Evolutionary conservation across 2,797 vertebrate genomes (phyloP), one percentile per base, ranked within the genome.

Genomic region (Trachurus trachurus): DNA sequence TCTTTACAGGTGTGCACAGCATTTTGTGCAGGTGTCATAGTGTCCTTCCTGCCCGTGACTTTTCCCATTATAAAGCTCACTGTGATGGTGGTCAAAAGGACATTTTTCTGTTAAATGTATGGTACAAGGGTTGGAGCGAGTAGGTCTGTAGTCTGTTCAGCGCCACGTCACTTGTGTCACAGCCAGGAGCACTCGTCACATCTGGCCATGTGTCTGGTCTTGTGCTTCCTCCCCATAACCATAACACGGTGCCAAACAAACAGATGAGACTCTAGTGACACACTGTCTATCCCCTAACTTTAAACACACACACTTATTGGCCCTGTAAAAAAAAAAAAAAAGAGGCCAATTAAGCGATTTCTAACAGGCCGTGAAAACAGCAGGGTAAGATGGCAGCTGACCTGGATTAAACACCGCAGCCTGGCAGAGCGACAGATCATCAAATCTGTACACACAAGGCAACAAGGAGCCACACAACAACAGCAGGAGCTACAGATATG

Each of bases 161-260:
- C 63, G 66, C 66, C 60, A 64, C 75, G 79, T 80, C 84, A 78
- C 82, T 80, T 82, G 86, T 84, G 84, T 84, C 71, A 77, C 63
- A 76, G 89, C 80, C 88, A 86, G 83, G 58, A 90, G 83, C 78
- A 11, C 84, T 81, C 69, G 57, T 87, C 89, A 92, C 93, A 93
- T 93, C 91, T 91, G 85, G 83, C 74, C 59, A 40, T 59, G 63
- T 62, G 71, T 92, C 87, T 87, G 78, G 78, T 81, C 74, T 66
- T 9, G 45, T 44, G 59, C 58, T 62, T 57, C 80, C 78, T 61
- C 76, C 47, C 34, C 34, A 22, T 69, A 76, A 81, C 80, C 59
- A 57, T 66, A 73, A 81, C 62, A 57, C 54, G 19, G 39, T 79
- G 86, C 86, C 85, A 91, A 83, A 84, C 75, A 87, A 85, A 89